phyloP scores from a whole-genome alignment of 1,140 invertebrate genomes.

The Trichonephila inaurata region DNA sequence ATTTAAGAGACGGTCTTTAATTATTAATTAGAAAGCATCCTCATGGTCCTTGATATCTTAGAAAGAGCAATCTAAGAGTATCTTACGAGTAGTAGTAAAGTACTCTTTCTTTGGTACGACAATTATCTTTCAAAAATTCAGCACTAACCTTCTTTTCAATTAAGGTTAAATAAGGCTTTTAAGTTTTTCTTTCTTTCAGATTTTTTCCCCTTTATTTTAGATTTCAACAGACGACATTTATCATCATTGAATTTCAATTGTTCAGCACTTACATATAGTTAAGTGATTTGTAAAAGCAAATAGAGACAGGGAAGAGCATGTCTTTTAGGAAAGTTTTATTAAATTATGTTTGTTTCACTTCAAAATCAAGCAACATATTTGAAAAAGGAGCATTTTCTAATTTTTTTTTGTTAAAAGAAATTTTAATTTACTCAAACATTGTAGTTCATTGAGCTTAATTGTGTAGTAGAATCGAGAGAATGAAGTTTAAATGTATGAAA shows the following conservation, averaged over 20 bases:
- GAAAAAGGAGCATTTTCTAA: no score
- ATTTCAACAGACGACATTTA: background rate
- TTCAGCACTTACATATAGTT: background rate
- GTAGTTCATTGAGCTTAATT: no score
- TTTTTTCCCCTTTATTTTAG: background rate
- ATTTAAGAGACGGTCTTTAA: no score
- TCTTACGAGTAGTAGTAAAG: background rate
- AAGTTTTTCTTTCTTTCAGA: background rate
- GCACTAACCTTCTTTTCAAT: background rate
- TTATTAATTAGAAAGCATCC: no score
- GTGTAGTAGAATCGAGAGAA: no score
- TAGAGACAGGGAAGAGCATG: background rate
- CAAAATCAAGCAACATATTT: no score
- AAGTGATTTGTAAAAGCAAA: background rate
- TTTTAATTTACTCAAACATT: no score
- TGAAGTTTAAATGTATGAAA: no score
- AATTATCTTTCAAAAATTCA: conserved; percentile 27
- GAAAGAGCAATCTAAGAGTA: background rate
- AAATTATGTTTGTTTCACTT: no score
- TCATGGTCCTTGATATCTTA: no score
- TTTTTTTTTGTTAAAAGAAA: no score
- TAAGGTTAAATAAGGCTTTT: background rate
- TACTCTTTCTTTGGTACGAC: background rate
- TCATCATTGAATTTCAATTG: background rate
- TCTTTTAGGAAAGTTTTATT: background rate